Evolutionary conservation across 2,888 invertebrate genomes (phyloP).

Genomic region (Adelphocoris suturalis): DNA sequence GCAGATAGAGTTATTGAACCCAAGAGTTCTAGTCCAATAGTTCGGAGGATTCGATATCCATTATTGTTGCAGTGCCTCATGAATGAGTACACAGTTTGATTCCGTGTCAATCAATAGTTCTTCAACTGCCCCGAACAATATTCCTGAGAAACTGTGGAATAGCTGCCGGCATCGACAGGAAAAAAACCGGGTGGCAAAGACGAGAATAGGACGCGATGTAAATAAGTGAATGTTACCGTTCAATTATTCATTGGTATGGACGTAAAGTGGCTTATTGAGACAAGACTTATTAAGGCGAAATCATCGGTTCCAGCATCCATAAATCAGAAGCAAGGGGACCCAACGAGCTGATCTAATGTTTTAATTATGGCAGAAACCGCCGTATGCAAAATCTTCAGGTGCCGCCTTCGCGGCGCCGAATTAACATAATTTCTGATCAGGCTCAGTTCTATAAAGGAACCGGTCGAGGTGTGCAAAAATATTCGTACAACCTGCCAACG

Average conservation of each 20-base stretch:
- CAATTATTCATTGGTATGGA: slow-evolving; percentile 14
- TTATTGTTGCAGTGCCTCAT: no score
- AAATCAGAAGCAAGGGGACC: slow-evolving; percentile 14
- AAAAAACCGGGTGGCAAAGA: background rate
- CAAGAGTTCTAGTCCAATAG: no score
- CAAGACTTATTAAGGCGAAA: slow-evolving; percentile 12
- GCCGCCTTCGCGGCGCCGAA: slow-evolving; percentile 10
- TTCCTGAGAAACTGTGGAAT: no score
- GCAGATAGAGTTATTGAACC: no score
- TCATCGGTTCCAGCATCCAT: background rate
- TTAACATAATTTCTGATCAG: slow-evolving; percentile 18
- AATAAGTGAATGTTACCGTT: background rate
- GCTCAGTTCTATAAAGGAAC: background rate
- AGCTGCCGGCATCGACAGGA: background rate
- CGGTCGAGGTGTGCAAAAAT: background rate
- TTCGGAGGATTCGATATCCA: no score
- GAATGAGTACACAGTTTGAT: no score
- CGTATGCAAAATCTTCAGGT: background rate
- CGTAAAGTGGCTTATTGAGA: background rate
- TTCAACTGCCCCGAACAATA: no score
- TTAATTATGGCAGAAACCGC: background rate
- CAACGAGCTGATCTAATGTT: background rate
- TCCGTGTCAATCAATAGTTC: no score
- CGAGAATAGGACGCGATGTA: slow-evolving; percentile 22
- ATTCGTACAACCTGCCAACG: background rate